Base-by-base conservation (phyloP, 2,888 invertebrate species). In the Meta bourneti region DNA sequence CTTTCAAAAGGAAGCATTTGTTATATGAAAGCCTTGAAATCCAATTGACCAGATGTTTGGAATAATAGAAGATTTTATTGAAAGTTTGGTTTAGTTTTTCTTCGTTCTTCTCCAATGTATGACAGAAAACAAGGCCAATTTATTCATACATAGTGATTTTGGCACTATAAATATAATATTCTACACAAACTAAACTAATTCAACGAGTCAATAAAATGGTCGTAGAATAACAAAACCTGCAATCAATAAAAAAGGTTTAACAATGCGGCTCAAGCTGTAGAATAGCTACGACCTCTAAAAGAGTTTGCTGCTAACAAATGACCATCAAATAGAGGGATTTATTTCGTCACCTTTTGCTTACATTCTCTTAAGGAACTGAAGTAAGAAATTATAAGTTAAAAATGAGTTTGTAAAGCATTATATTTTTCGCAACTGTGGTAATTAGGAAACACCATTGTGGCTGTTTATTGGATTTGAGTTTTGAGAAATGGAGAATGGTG, bases 141-240 rank as follows among this genome's bases (percentile, higher is more conserved):
- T 72, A 72, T 82, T 82, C 51, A 51, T 72, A 9, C 13, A 19
- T 72, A 82, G 71, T 51, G 72, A 71, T 71, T 48, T 13, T 11
- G 13, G 19, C n/a, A 16, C 16, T n/a, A 4, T 19, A 16, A 82
- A 51, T 51, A 71, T 82, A 72, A 49, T 72, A 19, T 82, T 52
- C 71, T 19, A 16, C 9, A 51, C 71, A 52, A 82, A 72, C 72
- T 72, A 71, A 82, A 72, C 51, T 71, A 72, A 82, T 72, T 82
- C 20, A 51, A 72, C 13, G 52, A 48, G 19, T 34, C 34, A 34
- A 34, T 34, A 34, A 34, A 34, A 34, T 34, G 1, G 34, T 34
- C 1, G 34, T 34, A 34, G 34, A 34, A 34, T 34, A 34, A 34
- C 34, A 34, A 34, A 34, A 34, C 1, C 34, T 2, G 4, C 34